Percentiles rank a stretch among this genome's conserved stretches.
Conservation (phyloP, 1,140 invertebrate genomes). For the Meloidogyne chitwoodi region DNA sequence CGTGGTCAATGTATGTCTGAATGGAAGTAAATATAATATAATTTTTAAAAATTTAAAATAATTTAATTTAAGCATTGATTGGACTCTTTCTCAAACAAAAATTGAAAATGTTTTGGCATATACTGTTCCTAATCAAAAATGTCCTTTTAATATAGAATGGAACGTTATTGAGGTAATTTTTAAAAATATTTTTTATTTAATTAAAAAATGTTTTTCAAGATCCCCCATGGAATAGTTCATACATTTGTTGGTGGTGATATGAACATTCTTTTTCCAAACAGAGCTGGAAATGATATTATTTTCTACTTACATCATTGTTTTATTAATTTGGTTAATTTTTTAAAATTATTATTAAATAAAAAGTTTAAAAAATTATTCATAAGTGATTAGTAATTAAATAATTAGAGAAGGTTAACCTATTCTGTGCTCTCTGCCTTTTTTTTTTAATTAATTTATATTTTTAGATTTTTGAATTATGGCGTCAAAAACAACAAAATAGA, state of each 20-base stretch:
- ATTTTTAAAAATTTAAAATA: neutral
- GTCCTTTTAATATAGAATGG: neutral
- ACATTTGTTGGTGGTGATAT: slow-evolving; percentile 52
- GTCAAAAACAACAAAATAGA: slow-evolving; percentile 20
- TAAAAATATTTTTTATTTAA: too few relatives aligned
- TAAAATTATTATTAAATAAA: neutral
- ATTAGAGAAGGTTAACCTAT: neutral
- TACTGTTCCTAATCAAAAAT: slow-evolving; percentile 9
- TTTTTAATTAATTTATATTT: neutral
- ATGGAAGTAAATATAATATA: neutral
- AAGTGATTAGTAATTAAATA: neutral
- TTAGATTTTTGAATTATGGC: slow-evolving; percentile 38
- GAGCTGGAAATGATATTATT: slow-evolving; percentile 42
- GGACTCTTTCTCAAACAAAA: slow-evolving; percentile 20
- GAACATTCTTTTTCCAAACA: slow-evolving; percentile 18
- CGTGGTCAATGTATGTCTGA: slow-evolving; percentile 38
- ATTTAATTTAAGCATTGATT: slow-evolving; percentile 15
- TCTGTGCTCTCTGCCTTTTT: neutral
- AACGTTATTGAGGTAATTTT: neutral
- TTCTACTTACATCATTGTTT: slow-evolving; percentile 59
- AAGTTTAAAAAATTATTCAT: neutral
- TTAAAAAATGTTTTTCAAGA: slow-evolving; percentile 31
- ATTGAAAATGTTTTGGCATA: slow-evolving; percentile 34
- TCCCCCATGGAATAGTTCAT: slow-evolving; percentile 53
- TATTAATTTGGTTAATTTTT: slow-evolving; percentile 54